Evolutionary conservation across 2,113 vertebrate genomes (phyloP).

Genomic region (Alligator mississippiensis): DNA sequence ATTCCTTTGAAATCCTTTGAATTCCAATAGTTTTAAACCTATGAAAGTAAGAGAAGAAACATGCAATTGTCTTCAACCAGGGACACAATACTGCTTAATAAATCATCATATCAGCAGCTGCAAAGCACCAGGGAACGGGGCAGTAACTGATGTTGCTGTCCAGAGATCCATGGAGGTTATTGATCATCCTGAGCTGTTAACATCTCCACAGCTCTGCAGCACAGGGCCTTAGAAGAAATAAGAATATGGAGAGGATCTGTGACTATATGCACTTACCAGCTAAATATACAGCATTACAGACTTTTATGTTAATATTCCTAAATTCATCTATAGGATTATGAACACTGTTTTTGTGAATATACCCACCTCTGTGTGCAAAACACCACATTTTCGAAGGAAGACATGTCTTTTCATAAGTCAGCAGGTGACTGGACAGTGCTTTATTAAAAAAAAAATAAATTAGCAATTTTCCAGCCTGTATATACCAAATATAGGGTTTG

Average conservation of each 20-base stretch:
- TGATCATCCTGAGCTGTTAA: conserved; percentile 9
- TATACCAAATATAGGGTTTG: not conserved
- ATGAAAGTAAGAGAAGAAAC: conserved; percentile 54
- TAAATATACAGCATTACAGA: not conserved
- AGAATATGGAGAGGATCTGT: not conserved
- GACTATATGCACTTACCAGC: not conserved
- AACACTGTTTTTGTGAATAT: not conserved
- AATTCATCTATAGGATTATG: not conserved
- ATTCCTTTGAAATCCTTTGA: conserved; percentile 53
- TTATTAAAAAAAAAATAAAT: not conserved
- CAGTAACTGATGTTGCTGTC: conserved; percentile 37
- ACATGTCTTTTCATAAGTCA: not conserved
- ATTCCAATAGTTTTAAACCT: conserved; percentile 45
- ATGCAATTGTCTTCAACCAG: conserved; percentile 50
- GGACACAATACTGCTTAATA: conserved; percentile 50
- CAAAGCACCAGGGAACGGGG: conserved; percentile 3
- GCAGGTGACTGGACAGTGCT: not conserved
- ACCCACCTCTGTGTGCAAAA: not conserved
- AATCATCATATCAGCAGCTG: conserved; percentile 67
- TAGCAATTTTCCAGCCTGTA: not conserved
- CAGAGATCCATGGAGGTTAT: conserved; percentile 4
- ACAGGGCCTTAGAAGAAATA: not conserved
- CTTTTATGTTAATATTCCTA: not conserved
- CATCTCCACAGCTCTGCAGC: not conserved
- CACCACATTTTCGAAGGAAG: not conserved